Conservation (phyloP, 2,888 invertebrate species). For the Lasioglossum marginatum region DNA sequence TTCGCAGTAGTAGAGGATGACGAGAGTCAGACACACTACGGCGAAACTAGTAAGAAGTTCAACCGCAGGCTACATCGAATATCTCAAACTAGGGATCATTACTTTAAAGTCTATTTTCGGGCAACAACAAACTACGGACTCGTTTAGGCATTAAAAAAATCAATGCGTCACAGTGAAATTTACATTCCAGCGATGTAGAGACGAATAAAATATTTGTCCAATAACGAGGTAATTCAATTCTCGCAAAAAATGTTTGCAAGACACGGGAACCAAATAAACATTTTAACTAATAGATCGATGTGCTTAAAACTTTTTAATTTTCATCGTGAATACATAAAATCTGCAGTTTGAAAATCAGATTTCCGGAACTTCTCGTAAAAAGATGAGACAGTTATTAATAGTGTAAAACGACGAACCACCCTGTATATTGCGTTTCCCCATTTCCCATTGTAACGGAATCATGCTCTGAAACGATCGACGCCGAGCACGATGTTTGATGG, state of each 20-base stretch:
- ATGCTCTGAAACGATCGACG: conserved; percentile 12
- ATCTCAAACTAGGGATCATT: background rate
- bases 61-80: background rate
- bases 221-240: too few species aligned
- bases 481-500: background rate
- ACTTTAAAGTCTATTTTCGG: background rate
- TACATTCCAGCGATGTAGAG: background rate
- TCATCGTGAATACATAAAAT: too few species aligned
- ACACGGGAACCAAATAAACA: background rate
- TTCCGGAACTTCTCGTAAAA: background rate
- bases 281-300: background rate
- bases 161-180: background rate
- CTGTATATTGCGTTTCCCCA: background rate
- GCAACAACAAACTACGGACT: background rate
- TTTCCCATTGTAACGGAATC: background rate
- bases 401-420: background rate
- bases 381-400: background rate
- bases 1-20: conserved; percentile 18
- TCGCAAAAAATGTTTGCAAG: background rate
- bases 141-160: background rate
- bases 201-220: too few species aligned
- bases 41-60: conserved; percentile 30
- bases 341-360: too few species aligned
- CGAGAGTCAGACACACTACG: conserved; percentile 26
- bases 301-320: too few species aligned